Evolutionary conservation across 1,140 invertebrate species (phyloP).

Genomic region (Drosophila persimilis): DNA sequence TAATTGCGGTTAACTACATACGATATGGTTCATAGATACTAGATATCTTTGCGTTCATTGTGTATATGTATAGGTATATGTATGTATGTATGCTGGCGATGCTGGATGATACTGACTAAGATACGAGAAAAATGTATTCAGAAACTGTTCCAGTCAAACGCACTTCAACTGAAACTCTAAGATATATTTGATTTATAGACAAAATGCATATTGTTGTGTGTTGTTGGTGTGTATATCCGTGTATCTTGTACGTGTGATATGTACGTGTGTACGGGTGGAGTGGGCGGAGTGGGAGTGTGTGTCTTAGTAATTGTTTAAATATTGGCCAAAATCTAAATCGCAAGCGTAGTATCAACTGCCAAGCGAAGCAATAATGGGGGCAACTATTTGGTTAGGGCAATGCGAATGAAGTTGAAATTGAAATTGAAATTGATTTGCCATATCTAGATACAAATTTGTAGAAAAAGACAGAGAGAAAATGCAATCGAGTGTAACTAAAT

Average conservation of each 20-base stretch:
- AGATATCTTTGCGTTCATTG: constrained; percentile 18
- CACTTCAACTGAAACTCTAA: constrained; percentile 43
- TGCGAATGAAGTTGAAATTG: constrained; percentile 42
- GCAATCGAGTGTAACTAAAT: constrained; percentile 47
- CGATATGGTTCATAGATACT: constrained; percentile 39
- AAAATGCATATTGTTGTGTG: constrained; percentile 57
- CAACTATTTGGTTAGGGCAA: constrained; percentile 52
- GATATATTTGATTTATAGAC: constrained; percentile 46
- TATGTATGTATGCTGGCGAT: constrained; percentile 20
- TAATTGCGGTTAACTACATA: constrained; percentile 66
- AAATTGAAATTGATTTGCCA: constrained; percentile 51
- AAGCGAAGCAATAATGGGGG: constrained; percentile 60
- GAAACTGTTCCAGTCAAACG: constrained; percentile 34
- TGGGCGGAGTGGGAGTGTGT: background rate
- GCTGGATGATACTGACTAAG: constrained; percentile 40
- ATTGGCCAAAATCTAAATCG: constrained; percentile 40
- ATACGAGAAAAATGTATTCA: constrained; percentile 29
- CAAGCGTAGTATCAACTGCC: constrained; percentile 56
- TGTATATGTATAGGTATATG: background rate
- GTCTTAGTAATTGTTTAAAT: constrained; percentile 9
- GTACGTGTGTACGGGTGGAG: background rate
- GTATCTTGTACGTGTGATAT: too few species aligned
- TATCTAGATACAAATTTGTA: constrained; percentile 31
- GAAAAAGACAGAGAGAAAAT: constrained; percentile 16
- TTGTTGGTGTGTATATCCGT: constrained; percentile 4